These are phyloP conservation scores for Hemistola chrysoprasaria DNA, from an alignment of 2,888 invertebrate genomes.

Conservation along the genomic window DNA sequence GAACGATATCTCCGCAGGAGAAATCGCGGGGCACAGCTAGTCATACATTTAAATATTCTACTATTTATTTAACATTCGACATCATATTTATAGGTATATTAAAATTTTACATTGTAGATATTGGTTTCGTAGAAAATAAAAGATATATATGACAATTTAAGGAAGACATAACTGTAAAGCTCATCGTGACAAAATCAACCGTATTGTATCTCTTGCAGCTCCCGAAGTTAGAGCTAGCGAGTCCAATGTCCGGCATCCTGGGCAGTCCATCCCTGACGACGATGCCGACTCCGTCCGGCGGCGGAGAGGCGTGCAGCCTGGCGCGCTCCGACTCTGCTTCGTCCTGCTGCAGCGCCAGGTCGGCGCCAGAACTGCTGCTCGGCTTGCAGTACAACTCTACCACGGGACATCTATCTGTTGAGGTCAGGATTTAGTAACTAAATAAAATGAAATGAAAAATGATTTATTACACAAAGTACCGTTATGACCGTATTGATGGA, in stretches of 20 bases:
- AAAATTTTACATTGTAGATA: no score
- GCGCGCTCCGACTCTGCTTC: slow-evolving; percentile 96
- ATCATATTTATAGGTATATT: no score
- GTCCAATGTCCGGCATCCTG: slow-evolving; percentile 58
- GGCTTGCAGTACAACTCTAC: slow-evolving; percentile 96
- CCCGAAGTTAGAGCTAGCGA: slow-evolving; percentile 61
- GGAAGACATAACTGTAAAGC: no score
- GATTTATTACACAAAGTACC: no score
- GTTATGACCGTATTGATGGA: no score
- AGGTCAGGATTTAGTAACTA: slow-evolving; percentile 75
- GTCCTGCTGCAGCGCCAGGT: slow-evolving; percentile 95
- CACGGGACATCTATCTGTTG: slow-evolving; percentile 95
- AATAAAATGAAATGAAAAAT: no score
- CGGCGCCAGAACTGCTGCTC: slow-evolving; percentile 95
- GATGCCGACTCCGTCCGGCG: slow-evolving; percentile 44
- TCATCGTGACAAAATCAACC: not conserved
- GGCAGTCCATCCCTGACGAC: slow-evolving; percentile 65
- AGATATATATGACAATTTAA: no score
- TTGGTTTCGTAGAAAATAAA: no score
- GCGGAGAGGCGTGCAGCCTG: slow-evolving; percentile 84
- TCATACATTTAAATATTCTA: no score
- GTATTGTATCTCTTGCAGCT: slow-evolving; percentile 39
- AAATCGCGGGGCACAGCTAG: no score
- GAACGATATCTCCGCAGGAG: no score
- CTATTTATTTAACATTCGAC: no score